These are phyloP conservation scores for Epizoanthus rinbou DNA, from an alignment of 92 coral and sea anemone genomes.

Conservation along the genomic window DNA sequence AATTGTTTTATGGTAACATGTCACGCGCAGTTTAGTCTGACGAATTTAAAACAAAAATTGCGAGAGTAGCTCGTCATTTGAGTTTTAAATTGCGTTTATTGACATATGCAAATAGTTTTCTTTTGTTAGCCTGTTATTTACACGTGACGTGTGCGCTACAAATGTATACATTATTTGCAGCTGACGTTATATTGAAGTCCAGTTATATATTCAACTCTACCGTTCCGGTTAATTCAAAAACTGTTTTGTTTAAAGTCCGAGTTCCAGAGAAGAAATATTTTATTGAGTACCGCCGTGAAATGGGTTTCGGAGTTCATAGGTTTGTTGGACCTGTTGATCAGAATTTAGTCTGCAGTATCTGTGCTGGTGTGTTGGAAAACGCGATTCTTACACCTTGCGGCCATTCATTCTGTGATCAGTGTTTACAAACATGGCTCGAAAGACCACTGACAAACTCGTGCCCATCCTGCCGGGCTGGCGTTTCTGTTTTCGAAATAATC, in stretches of 20 bases:
- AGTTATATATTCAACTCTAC: neutral
- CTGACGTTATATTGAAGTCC: conserved; percentile 47
- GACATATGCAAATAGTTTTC: conserved; percentile 62
- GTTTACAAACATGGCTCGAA: conserved; percentile 91
- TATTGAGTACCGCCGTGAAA: conserved; percentile 22
- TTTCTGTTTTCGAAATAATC: conserved; percentile 69
- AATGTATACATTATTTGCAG: conserved; percentile 55
- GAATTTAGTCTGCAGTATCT: conserved; percentile 92
- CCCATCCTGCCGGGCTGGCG: conserved; percentile 86
- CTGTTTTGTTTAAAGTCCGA: neutral
- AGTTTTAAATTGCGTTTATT: conserved; percentile 52
- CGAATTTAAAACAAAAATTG: conserved; percentile 1
- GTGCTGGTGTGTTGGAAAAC: conserved; percentile 92
- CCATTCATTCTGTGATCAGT: conserved; percentile 90
- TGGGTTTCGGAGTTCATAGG: conserved; percentile 90
- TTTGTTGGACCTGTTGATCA: conserved; percentile 89
- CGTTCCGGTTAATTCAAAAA: conserved; percentile 1
- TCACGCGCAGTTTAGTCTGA: conserved; percentile 25
- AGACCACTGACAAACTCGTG: conserved; percentile 86
- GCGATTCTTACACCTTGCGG: conserved; percentile 97
- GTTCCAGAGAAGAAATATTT: neutral
- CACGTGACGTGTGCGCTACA: conserved; percentile 60
- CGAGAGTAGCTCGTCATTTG: conserved; percentile 26
- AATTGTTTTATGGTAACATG: neutral
- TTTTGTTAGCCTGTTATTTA: conserved; percentile 54